Evolutionary conservation across 2,888 invertebrate genomes (phyloP), one percentile per base, ranked within the genome.

Genomic region (Patella caerulea): DNA sequence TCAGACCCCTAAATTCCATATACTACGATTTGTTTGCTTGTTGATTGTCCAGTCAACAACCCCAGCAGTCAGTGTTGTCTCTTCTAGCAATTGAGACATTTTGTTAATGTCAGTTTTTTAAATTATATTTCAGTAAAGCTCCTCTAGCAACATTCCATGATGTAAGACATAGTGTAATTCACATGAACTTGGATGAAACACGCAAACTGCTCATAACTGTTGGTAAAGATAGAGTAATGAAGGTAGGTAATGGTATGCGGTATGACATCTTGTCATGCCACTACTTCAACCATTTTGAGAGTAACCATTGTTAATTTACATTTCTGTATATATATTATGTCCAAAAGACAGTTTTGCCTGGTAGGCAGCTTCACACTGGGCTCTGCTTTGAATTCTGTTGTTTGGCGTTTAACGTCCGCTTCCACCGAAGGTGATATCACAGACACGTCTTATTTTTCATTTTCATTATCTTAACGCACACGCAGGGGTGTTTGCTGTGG

Each of bases 61-160:
- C 9, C 7, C 9, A 4, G 1, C 45, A 45, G 9, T 7, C 45
- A 45, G 45, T 45, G 45, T 5, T 45, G 7, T 45, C 0, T 45
- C 45, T 9, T 45, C 9, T 45, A 45, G 34, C 0, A 9, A 45
- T 45, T 9, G 3, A 45, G 9, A 45, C 3, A 45, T 45, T 45
- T 45, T 7, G 45, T 45, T 9, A 45, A 7, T 45, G 45, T 9
- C 45, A 45, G 7, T 45, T 45, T 5, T 45, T 34, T 45, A 1
- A 29, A 9, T 45, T 45, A n/a, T 17, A 75, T 93, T 93, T n/a
- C 92, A 98, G 97, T 78, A 95, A 96, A 89, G 96, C 96, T 76
- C 96, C 98, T 0, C 93, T 98, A 90, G 98, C 99, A 52, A 96
- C 96, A 78, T 97, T 97, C 93, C 97, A 98, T 92, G 98, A 99